A percentile compares a stretch with the other conserved stretches of the same genome.
phyloP scores from a whole-genome alignment of 2,113 vertebrate species.

The Trematocara unimaculatum region DNA sequence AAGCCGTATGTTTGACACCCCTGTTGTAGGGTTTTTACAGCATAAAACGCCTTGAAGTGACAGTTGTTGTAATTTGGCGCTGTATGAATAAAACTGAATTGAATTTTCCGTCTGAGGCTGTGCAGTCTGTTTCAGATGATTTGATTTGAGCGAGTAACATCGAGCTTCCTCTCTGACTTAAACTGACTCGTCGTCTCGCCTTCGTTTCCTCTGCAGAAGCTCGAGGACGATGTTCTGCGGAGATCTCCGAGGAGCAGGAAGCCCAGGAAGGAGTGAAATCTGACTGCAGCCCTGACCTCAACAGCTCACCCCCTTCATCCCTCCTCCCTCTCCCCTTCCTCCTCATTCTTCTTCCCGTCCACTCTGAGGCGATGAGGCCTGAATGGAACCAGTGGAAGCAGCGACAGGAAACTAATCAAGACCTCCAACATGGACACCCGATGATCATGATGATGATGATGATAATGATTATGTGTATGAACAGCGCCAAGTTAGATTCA shows the following conservation, averaged over 20 bases:
- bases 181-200: background rate
- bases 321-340: background rate
- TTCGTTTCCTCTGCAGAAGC: constrained; percentile 48
- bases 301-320: background rate
- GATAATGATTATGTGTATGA: constrained; percentile 19
- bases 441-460: background rate
- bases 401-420: constrained; percentile 28
- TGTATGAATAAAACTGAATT: background rate
- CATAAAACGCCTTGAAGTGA: background rate
- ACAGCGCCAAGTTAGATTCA: constrained; percentile 41
- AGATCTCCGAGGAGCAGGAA: constrained; percentile 93
- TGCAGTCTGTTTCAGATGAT: background rate
- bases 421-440: background rate
- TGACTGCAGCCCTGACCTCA: constrained; percentile 16
- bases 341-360: background rate
- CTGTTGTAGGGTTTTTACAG: background rate
- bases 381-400: constrained; percentile 36
- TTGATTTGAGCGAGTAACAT: background rate
- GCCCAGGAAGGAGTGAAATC: constrained; percentile 85
- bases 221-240: constrained; percentile 88
- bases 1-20: background rate
- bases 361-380: constrained; percentile 30
- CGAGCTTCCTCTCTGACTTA: background rate
- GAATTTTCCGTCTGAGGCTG: background rate
- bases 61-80: background rate